Evolutionary conservation across 2,797 vertebrate genomes (phyloP), one percentile per base, ranked within the genome.

Genomic region (Melanogrammus aeglefinus): DNA sequence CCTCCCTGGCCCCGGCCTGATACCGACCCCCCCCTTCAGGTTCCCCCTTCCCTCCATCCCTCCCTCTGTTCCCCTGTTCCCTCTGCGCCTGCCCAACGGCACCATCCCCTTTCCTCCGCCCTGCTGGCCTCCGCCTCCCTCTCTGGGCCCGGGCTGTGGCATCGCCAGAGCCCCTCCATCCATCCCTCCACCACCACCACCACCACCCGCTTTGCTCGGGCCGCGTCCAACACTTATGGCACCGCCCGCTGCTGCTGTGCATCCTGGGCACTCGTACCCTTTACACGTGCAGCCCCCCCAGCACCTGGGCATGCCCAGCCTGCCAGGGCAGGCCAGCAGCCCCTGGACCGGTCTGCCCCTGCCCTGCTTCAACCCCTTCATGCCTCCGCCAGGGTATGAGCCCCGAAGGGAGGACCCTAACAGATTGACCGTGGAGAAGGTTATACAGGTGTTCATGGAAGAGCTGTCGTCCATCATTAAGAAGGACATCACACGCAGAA

Each of bases 391-490:
- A 0, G 92, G 95, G 57, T 96, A 95, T 0, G 78, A 88, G 27
- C 93, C 90, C 0, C 93, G 93, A 70, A 94, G 90, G 82, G 93
- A 95, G 81, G 95, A 95, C 81, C 93, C 92, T 0, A 95, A 97
- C 80, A 96, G 95, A 82, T 91, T 94, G 81, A 98, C 96, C 0
- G 93, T 96, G 75, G 96, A 99, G 0, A 96, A 95, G 0, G 97
- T 97, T 72, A 90, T 98, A 75, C 89, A 95, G 78, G 93, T 95
- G 73, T 92, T 98, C 2, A 89, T 96, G 79, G 95, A 95, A 78
- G 97, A 99, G 24, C 94, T 99, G 1, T 97, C 94, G 90, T 94
- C 94, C n/a, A 95, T 97, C 81, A 95, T 99, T 88, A 98, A 95
- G 85, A 96, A 96, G 73, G 98, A 99, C 91, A 93, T 99, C 78